Conservation (phyloP, 2,113 vertebrate genomes). For the Nesoenas mayeri region DNA sequence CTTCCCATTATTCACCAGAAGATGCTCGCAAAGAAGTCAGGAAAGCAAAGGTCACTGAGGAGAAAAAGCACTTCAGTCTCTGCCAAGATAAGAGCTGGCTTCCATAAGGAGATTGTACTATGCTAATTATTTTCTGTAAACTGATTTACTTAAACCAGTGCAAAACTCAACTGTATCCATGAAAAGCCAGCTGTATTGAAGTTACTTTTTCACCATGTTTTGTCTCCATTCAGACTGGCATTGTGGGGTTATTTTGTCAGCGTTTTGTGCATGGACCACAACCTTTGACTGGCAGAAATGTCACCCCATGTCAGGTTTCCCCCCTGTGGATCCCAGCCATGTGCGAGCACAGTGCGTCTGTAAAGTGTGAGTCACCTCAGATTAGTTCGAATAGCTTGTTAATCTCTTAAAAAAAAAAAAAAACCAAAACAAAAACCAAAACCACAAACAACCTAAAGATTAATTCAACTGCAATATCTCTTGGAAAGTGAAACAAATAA, state of each 20-base stretch:
- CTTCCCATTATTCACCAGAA: constrained; percentile 17
- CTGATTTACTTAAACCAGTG: background rate
- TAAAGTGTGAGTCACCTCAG: constrained; percentile 38
- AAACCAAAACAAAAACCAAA: background rate
- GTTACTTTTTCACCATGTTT: background rate
- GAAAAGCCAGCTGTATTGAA: background rate
- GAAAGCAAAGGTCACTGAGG: constrained; percentile 16
- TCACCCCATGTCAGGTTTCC: background rate
- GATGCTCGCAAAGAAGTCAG: constrained; percentile 37
- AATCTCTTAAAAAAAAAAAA: background rate
- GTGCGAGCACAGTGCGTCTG: background rate
- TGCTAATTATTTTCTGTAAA: constrained; percentile 16
- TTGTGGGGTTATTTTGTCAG: background rate
- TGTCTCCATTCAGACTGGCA: background rate
- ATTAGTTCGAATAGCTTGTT: constrained; percentile 8
- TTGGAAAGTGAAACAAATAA: background rate
- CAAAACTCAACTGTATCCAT: background rate
- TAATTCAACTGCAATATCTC: background rate
- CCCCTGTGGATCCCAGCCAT: background rate
- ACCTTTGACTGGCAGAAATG: background rate
- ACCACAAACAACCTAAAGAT: background rate
- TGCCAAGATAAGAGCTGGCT: constrained; percentile 16
- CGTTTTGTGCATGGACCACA: background rate
- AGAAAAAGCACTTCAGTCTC: background rate
- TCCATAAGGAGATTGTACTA: background rate